These are phyloP conservation scores for Percina caprodes DNA, from an alignment of 2,113 vertebrate species.

Conservation along the genomic window DNA sequence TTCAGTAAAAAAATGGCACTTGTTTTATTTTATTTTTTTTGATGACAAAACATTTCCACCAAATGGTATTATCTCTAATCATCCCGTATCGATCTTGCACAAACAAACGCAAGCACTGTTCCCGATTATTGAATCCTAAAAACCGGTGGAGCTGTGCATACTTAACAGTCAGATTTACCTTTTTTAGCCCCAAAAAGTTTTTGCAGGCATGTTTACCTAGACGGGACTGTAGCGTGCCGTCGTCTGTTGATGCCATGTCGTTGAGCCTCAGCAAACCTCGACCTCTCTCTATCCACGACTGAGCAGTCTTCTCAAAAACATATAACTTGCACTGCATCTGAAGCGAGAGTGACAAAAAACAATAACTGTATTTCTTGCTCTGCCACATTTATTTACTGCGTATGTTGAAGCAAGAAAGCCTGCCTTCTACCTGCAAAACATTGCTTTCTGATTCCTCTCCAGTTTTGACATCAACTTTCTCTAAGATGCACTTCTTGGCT, in stretches of 20 bases:
- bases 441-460: slow-evolving; percentile 99
- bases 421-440: slow-evolving; percentile 90
- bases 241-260: slow-evolving; percentile 96
- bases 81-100: not conserved
- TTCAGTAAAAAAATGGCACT: not conserved
- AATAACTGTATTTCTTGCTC: not conserved
- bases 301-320: slow-evolving; percentile 97
- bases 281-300: slow-evolving; percentile 98
- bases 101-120: not conserved
- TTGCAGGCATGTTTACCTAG: slow-evolving; percentile 85
- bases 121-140: not conserved
- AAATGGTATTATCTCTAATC: not conserved
- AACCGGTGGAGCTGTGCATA: not conserved
- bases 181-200: rapidly evolving
- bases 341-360: not conserved
- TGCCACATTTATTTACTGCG: not conserved
- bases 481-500: slow-evolving; percentile 94
- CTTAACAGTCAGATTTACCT: not conserved
- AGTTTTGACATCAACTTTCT: slow-evolving; percentile 97
- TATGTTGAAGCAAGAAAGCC: not conserved
- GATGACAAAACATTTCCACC: not conserved
- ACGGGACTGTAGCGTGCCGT: slow-evolving; percentile 94
- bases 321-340: slow-evolving; percentile 99
- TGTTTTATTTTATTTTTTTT: not conserved
- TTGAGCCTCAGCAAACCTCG: slow-evolving; percentile 96